Base-by-base conservation (phyloP, 2,888 invertebrate genomes). In the Heteropelma amictum region DNA sequence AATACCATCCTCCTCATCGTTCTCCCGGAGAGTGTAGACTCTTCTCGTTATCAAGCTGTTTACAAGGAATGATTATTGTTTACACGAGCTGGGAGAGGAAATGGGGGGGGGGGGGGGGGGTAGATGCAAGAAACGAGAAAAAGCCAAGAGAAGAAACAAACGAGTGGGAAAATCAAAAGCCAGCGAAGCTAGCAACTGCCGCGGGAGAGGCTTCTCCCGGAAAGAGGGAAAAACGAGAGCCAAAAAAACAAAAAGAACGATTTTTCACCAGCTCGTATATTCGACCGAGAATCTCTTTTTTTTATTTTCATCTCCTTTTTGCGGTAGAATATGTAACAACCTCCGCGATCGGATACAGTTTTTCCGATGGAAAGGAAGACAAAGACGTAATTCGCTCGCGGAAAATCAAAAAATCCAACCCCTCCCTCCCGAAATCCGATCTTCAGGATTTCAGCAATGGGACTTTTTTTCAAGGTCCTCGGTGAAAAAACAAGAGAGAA, bases 11-110 rank as follows among this genome's bases (percentile, higher is more conserved):
- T 38, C n/a, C n/a, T n/a, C n/a, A n/a, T 71, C 63, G 53, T 26
- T 47, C 38, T 30, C 68, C n/a, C n/a, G n/a, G n/a, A n/a, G n/a
- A n/a, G 51, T 68, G 74, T 65, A 71, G 74, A 75, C 68, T 76
- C 63, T 78, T 81, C 81, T 82, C 81, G 81, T 80, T 82, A 83
- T 80, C 80, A 83, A 79, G 76, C 80, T 81, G 81, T 84, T 84
- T 84, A 81, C 83, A 80, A 74, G 76, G 77, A 77, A 78, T 77
- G 79, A 84, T 82, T 84, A 84, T 84, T 84, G 85, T 85, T 84
- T 83, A 82, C 82, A 76, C 77, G 77, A 78, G 61, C 69, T 42
- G 19, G 35, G 63, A 53, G 47, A 28, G 56, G 47, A 69, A 56
- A 17, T 40, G 6, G 53, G 56, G 72, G 30, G 65, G 38, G 54